Evolutionary conservation across 2,113 vertebrate species (phyloP).

Genomic region (Vimba vimba): DNA sequence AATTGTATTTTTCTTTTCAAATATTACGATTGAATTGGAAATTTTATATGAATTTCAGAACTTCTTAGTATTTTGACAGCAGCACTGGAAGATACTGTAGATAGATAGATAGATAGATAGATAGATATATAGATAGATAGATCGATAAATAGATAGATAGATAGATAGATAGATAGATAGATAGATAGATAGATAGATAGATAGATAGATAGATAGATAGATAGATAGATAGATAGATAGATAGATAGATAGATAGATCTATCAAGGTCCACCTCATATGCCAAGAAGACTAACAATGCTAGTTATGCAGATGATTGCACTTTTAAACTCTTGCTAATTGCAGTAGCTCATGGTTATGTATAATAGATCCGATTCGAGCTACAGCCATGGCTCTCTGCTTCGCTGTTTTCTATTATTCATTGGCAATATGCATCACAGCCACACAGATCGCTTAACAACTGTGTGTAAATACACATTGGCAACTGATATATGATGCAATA

Average conservation of each 20-base stretch:
- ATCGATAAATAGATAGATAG: too few relatives aligned
- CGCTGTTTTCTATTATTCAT: slow-evolving; percentile 24
- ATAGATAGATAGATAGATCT: neutral
- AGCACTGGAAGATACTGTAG: too few relatives aligned
- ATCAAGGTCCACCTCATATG: neutral
- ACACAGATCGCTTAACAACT: slow-evolving; percentile 6
- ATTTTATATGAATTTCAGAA: neutral
- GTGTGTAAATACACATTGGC: slow-evolving; percentile 21
- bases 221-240: too few relatives aligned
- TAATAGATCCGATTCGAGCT: neutral
- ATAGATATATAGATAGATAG: too few relatives aligned
- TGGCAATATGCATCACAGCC: neutral
- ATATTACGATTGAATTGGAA: neutral
- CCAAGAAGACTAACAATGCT: neutral
- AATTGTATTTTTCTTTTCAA: too few relatives aligned
- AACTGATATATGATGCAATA: slow-evolving; percentile 1
- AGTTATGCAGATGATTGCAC: neutral
- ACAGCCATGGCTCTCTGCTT: slow-evolving; percentile 1
- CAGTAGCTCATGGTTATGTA: slow-evolving; percentile 1
- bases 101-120: too few relatives aligned
- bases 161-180: too few relatives aligned
- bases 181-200: too few relatives aligned
- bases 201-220: too few relatives aligned
- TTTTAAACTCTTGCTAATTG: slow-evolving; percentile 16
- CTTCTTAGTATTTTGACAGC: neutral